Base-by-base conservation (phyloP, 2,113 vertebrate genomes). In the Nettapus auritus region DNA sequence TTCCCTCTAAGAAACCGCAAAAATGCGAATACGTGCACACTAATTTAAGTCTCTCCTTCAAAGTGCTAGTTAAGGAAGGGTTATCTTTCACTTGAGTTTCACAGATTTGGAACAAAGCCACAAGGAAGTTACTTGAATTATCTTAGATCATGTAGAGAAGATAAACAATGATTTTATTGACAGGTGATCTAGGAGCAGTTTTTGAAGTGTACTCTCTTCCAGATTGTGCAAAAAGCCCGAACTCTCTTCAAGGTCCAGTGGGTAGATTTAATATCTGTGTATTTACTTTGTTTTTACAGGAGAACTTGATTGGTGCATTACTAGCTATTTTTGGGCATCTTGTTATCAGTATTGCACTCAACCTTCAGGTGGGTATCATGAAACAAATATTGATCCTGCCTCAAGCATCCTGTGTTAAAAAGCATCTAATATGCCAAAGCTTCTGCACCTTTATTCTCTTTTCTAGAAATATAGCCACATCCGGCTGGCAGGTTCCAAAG, bases 271-370 rank as follows among this genome's bases (percentile, higher is more conserved):
- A 55, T 14, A 7, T 13, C 64, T 93, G 19, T 42, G 62, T 40
- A 21, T 94, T 70, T 90, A 26, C 33, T 95, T 93, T 82, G 20
- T 40, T 57, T 68, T 93, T 95, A 23, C 94, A 99, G 99, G 99
- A 99, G 76, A 99, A 99, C 94, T 96, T 99, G 94, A 99, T 99
- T 11, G 99, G 99, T 13, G 99, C 99, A 17, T 97, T 99, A 52
- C 97, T 99, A 77, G 99, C 99, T 6, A 99, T 99, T 92, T 99
- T 99, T 82, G 99, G 99, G 46, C 99, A 99, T 66, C 97, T 99
- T 8, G 96, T 99, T 40, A 98, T 98, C 98, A 99, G 99, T 97
- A 99, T 99, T 93, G 98, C 99, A 1, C 98, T 99, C 79, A 99
- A 98, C 94, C 97, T 99, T 59, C 99, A 99, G 99, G 99, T 99